Evolutionary conservation across 2,888 invertebrate species (phyloP).

Genomic region (Pyrrhia umbra): DNA sequence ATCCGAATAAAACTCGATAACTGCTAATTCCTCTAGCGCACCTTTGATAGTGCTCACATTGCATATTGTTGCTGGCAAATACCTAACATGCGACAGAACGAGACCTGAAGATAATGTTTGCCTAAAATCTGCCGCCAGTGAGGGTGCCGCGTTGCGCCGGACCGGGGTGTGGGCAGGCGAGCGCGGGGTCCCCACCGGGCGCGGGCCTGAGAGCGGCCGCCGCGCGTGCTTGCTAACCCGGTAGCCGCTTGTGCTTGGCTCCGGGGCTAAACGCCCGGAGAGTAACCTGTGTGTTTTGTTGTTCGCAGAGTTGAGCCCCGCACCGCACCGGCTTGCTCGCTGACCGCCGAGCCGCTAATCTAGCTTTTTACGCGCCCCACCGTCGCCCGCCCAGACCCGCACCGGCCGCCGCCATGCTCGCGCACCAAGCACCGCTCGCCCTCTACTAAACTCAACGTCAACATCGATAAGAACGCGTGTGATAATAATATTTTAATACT

Average conservation of each 20-base stretch:
- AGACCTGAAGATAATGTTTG: constrained; percentile 68
- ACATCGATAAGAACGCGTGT: constrained; percentile 90
- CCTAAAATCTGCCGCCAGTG: constrained; percentile 72
- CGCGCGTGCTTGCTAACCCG: constrained; percentile 88
- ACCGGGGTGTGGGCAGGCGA: constrained; percentile 14
- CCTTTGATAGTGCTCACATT: constrained; percentile 71
- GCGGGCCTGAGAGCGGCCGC: constrained; percentile 79
- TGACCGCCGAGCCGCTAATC: constrained; percentile 90
- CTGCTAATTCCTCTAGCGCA: constrained; percentile 74
- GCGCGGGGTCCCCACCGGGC: constrained; percentile 54
- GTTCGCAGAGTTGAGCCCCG: constrained; percentile 90
- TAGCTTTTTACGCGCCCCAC: constrained; percentile 89
- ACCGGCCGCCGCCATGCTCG: constrained; percentile 88
- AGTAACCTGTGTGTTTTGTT: constrained; percentile 90
- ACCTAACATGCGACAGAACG: constrained; percentile 72
- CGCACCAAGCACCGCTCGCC: constrained; percentile 89
- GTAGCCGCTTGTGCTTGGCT: constrained; percentile 90
- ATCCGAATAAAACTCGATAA: constrained; percentile 67
- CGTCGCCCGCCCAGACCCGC: constrained; percentile 85
- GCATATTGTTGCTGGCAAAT: constrained; percentile 75
- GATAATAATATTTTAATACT: constrained; percentile 88
- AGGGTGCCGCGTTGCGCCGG: constrained; percentile 45
- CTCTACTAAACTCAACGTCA: constrained; percentile 88
- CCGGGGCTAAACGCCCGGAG: constrained; percentile 86
- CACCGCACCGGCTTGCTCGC: constrained; percentile 90